A percentile compares a stretch with the other conserved stretches of the same genome.
These are phyloP conservation scores for Rhimphoctona megacephalus DNA, from an alignment of 2,888 invertebrate species.

Conservation along the genomic window DNA sequence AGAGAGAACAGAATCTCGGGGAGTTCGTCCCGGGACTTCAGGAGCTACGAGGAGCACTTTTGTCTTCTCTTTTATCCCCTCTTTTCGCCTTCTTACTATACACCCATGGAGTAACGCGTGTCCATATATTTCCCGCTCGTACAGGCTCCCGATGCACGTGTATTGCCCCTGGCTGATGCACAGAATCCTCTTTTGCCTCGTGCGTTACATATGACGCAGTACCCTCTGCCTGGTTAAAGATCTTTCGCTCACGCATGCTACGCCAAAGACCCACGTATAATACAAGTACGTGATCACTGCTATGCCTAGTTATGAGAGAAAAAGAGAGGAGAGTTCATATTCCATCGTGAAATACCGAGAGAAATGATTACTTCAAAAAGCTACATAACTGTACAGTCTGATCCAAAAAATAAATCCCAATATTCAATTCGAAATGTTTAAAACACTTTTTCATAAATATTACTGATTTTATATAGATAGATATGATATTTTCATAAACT, in stretches of 20 bases:
- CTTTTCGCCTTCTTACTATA: background rate
- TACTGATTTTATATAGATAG: too few species aligned
- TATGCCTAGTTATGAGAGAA: constrained; percentile 2
- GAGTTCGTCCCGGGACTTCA: constrained; percentile 48
- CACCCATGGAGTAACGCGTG: constrained; percentile 32
- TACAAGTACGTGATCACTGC: constrained; percentile 31
- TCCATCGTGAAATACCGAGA: constrained; percentile 22
- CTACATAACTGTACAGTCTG: background rate
- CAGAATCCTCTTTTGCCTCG: constrained; percentile 29
- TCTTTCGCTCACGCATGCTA: constrained; percentile 21
- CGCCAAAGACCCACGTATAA: constrained; percentile 22
- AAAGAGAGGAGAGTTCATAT: constrained; percentile 15
- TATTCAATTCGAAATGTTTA: too few species aligned
- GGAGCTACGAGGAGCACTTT: constrained; percentile 40
- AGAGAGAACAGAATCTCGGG: constrained; percentile 39
- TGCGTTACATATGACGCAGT: constrained; percentile 32
- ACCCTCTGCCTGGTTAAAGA: constrained; percentile 4
- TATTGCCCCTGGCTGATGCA: constrained; percentile 65
- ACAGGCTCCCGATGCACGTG: constrained; percentile 62
- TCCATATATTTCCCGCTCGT: constrained; percentile 62
- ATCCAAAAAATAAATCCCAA: background rate
- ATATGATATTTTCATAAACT: background rate
- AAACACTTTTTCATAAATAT: background rate
- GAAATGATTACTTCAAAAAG: constrained; percentile 23
- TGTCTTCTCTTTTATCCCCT: constrained; percentile 33